These are phyloP conservation scores for Anabacerthia variegaticeps DNA, from an alignment of 2,797 vertebrate genomes.

Conservation along the genomic window DNA sequence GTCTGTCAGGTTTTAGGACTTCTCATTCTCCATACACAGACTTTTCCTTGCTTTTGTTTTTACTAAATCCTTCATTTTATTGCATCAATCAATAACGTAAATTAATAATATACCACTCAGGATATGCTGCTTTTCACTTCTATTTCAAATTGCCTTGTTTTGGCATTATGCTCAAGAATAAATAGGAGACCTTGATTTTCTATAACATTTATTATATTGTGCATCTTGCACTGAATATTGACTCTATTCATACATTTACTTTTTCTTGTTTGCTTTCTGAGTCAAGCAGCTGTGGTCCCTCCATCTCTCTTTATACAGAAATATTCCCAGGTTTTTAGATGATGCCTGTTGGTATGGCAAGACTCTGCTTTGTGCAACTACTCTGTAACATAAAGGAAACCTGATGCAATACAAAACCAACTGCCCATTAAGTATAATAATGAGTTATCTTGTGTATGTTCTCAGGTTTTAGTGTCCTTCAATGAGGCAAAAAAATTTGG, in stretches of 20 bases:
- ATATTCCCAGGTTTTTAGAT: neutral
- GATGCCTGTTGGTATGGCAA: neutral
- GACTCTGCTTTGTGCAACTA: neutral
- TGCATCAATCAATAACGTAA: neutral
- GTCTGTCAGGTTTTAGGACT: neutral
- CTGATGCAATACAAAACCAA: neutral
- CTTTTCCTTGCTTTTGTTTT: neutral
- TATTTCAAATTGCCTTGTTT: conserved; percentile 33
- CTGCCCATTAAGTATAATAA: neutral
- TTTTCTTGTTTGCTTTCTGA: neutral
- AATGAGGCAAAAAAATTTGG: neutral
- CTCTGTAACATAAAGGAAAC: neutral
- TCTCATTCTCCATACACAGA: neutral
- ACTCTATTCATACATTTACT: conserved; percentile 5
- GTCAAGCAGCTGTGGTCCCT: conserved; percentile 36
- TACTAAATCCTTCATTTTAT: conserved; percentile 24
- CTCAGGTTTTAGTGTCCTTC: neutral
- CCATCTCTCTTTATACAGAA: neutral
- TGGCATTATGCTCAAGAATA: conserved; percentile 12
- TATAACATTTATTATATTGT: conserved; percentile 19
- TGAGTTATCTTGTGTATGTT: neutral
- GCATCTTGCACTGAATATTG: neutral
- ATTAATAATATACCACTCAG: conserved; percentile 6
- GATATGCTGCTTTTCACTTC: neutral
- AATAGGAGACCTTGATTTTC: conserved; percentile 49